These are phyloP conservation scores for Scrobipalpa costella DNA, from an alignment of 2,888 invertebrate species.

Conservation along the genomic window DNA sequence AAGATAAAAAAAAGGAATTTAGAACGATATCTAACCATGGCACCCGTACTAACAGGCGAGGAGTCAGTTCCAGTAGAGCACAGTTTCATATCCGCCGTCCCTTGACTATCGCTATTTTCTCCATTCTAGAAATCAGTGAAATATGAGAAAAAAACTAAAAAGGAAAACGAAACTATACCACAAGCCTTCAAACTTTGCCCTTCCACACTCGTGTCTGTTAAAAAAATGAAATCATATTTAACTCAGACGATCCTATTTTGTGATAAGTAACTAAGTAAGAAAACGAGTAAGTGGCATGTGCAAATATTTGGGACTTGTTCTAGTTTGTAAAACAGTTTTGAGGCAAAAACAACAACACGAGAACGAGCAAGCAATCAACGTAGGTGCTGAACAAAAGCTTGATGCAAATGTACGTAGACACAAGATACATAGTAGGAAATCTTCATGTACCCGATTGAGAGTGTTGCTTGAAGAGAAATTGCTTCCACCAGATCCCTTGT, in stretches of 20 bases:
- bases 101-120: constrained; percentile 9
- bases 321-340: no score
- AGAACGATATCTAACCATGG: background rate
- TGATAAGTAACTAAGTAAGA: no score
- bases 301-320: no score
- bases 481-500: background rate
- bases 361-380: background rate
- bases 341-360: background rate
- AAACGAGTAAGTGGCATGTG: no score
- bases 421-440: background rate
- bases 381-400: background rate
- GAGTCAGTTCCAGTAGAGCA: background rate
- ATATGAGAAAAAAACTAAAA: background rate
- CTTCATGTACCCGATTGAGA: background rate
- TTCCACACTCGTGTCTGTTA: no score
- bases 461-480: constrained; percentile 4
- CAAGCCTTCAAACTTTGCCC: background rate
- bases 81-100: background rate
- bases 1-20: background rate
- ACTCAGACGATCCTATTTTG: no score
- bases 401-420: background rate
- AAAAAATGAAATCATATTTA: no score
- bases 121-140: background rate
- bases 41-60: background rate
- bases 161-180: background rate